Evolutionary conservation across 64 coral and sea anemone species (phyloP).

Genomic region (Porites australiensis): DNA sequence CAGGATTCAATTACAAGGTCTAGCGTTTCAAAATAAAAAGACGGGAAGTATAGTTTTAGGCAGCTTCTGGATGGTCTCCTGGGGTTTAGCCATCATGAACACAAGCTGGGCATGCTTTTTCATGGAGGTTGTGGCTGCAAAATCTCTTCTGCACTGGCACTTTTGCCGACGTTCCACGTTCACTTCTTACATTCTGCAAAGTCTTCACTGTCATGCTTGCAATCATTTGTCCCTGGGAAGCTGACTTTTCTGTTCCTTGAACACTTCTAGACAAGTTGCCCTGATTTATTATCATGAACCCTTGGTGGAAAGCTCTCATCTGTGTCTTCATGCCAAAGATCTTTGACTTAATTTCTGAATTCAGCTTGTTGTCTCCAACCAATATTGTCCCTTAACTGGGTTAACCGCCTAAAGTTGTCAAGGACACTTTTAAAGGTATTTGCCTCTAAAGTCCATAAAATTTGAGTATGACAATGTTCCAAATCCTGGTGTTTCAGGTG

Average conservation of each 20-base stretch:
- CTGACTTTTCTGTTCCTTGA: background rate
- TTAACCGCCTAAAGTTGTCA: background rate
- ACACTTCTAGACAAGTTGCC: background rate
- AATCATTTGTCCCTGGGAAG: no score
- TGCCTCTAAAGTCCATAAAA: background rate
- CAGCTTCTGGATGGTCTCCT: no score
- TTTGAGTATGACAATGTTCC: conserved; percentile 21
- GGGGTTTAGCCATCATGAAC: no score
- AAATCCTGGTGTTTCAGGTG: conserved; percentile 28
- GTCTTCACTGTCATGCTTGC: no score
- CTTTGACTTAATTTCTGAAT: background rate
- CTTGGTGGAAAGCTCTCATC: background rate
- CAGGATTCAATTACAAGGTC: no score
- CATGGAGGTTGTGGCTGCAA: no score
- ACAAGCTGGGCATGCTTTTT: no score
- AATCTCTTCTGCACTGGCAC: no score
- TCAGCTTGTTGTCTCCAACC: background rate
- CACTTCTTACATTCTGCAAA: no score
- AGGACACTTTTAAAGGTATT: background rate
- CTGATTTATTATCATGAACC: background rate
- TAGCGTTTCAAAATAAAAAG: no score
- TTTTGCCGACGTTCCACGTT: no score
- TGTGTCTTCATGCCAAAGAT: background rate
- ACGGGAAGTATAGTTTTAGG: no score
- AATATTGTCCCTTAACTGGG: background rate